A percentile compares a stretch with the other conserved stretches of the same genome.
phyloP scores from a whole-genome alignment of 2,797 vertebrate genomes.

The Enteromius radiatus region DNA sequence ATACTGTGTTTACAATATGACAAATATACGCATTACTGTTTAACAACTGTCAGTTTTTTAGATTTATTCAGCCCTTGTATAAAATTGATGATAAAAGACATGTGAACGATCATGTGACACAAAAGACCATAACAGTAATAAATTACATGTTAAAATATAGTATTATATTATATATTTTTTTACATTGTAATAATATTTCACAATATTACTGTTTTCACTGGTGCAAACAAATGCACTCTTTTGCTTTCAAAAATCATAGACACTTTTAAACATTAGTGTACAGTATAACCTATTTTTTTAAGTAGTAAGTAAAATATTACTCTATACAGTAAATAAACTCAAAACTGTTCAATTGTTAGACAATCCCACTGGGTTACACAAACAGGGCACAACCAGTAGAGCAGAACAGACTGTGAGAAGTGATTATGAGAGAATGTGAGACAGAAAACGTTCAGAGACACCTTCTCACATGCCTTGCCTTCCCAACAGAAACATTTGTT shows the following conservation, averaged over 20 bases:
- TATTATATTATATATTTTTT: neutral
- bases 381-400: conserved; percentile 9
- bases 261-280: neutral
- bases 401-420: conserved; percentile 22
- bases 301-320: neutral
- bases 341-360: neutral
- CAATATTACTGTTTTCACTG: neutral
- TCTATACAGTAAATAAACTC: neutral
- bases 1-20: neutral
- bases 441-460: neutral
- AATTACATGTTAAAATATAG: neutral
- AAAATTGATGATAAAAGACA: neutral
- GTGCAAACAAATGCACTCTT: neutral
- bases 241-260: neutral
- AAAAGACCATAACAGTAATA: neutral
- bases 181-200: neutral
- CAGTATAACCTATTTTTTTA: neutral
- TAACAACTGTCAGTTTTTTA: neutral
- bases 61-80: neutral
- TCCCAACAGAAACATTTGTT: conserved; percentile 15
- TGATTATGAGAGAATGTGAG: neutral
- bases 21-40: neutral
- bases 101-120: neutral
- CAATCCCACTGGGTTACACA: neutral
- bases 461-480: neutral